Evolutionary conservation across 2,797 vertebrate species (phyloP).

Genomic region (Limnodromus scolopaceus): DNA sequence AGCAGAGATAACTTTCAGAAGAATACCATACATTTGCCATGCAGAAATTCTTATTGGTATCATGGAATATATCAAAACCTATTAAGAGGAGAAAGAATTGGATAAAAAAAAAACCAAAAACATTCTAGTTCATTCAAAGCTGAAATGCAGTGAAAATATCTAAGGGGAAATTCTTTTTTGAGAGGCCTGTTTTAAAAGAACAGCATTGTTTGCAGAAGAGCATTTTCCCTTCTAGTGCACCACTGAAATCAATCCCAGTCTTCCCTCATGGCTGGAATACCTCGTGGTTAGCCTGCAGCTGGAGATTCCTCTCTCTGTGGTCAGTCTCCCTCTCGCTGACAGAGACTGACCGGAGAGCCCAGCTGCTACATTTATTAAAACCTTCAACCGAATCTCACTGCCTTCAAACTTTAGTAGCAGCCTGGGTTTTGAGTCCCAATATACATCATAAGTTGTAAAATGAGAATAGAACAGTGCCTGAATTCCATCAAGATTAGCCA

Average conservation of each 20-base stretch:
- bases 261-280: background rate
- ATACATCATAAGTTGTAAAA: background rate
- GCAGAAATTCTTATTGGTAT: background rate
- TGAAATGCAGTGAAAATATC: constrained; percentile 14
- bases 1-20: constrained; percentile 44
- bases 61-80: constrained; percentile 24
- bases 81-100: constrained; percentile 38
- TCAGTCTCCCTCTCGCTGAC: background rate
- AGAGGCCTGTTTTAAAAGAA: background rate
- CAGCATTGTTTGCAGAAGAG: background rate
- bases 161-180: background rate
- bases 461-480: background rate
- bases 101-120: background rate
- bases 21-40: background rate
- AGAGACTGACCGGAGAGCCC: background rate
- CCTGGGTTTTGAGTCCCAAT: background rate
- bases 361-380: background rate
- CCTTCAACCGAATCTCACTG: background rate
- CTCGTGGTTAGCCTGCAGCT: background rate
- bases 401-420: background rate
- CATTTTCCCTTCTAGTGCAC: background rate
- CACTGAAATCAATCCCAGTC: background rate
- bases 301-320: background rate
- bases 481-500: constrained; percentile 40
- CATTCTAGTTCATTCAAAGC: background rate